Evolutionary conservation across 1,140 invertebrate genomes (phyloP), one percentile per base, ranked within the genome.

Genomic region (Heliothis subflexa): DNA sequence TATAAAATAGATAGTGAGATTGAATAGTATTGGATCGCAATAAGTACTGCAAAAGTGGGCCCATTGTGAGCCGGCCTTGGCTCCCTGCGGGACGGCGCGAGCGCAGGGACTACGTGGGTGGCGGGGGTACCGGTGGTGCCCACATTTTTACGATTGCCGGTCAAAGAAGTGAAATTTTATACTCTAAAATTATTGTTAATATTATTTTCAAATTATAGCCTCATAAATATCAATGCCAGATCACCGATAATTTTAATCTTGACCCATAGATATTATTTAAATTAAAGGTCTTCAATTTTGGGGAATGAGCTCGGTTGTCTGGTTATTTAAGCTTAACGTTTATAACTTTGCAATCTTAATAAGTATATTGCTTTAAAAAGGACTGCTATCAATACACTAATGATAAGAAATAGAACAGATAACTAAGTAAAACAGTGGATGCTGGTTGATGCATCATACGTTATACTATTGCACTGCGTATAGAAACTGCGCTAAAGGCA

Each of bases 1-100:
- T 89, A 92, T 86, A 89, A 89, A 89, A 89, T 84, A 88, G 88
- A 91, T 90, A 86, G 86, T 86, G 76, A 89, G 85, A 92, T 91
- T 91, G 90, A 89, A 91, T 91, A 89, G 85, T 85, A 91, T 89
- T 81, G 88, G 85, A 83, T 88, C 59, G 88, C 86, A 91, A 91
- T 91, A 90, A 93, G 85, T 91, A 88, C 84, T 85, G 83, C 83
- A 82, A 86, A 83, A 91, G 86, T 86, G 82, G 80, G 77, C 64
- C 86, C 85, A 91, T 91, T 93, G 90, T 91, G 83, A 82, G 74
- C 52, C 82, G 89, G 88, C 89, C 90, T 91, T 91, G 88, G 85
- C 71, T 84, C 85, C 87, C 87, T 55, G 81, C 78, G 87, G 85
- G 86, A 78, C 71, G 81, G 80, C 80, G 82, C 80, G 64, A 79